Base-by-base conservation (phyloP, 1,140 invertebrate genomes). In the Belonocnema kinseyi region DNA sequence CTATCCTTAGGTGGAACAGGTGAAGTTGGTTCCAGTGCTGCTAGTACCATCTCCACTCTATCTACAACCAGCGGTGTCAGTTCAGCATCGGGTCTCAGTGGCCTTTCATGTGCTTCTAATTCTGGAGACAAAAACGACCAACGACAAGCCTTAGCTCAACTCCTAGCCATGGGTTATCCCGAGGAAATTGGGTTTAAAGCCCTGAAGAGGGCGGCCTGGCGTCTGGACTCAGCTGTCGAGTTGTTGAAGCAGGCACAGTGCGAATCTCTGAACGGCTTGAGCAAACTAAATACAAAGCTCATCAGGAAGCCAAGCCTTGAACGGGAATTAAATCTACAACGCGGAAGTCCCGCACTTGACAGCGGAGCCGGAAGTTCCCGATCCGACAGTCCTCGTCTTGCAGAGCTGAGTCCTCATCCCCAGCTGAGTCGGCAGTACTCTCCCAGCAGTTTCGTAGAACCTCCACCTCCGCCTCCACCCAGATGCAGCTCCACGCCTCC, bases 271-370 rank as follows among this genome's bases (percentile, higher is more conserved):
- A 94, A 94, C 72, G 91, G 92, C 6, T 88, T 94, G 66, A 92
- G 92, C 71, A 92, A 93, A 78, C 91, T 95, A 70, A 94, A 93
- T 81, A 94, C 94, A 53, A 97, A 97, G 88, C 91, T 97, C 10
- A 97, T 95, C 80, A 93, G 96, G 72, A 97, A 97, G 87, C 95
- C 96, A 16, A 97, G 96, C 89, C 93, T 97, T 76, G 97, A 98
- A 89, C 92, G 95, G 54, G 96, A 97, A 86, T 88, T 95, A 19
- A 93, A 91, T 83, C 90, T 96, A 26, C 95, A 96, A 73, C 93
- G 96, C 73, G 95, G 95, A 11, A 97, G 96, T 90, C 97, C 97
- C 1, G 96, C 96, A 1, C 91, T 97, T 56, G 97, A 97, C 81
- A 97, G 96, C 58, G 96, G 96, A 10, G 96, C 96, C 16, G 96